Evolutionary conservation across 2,113 vertebrate species (phyloP), one percentile per base, ranked within the genome.

Genomic region (Pseudolaguvia tuberculata): DNA sequence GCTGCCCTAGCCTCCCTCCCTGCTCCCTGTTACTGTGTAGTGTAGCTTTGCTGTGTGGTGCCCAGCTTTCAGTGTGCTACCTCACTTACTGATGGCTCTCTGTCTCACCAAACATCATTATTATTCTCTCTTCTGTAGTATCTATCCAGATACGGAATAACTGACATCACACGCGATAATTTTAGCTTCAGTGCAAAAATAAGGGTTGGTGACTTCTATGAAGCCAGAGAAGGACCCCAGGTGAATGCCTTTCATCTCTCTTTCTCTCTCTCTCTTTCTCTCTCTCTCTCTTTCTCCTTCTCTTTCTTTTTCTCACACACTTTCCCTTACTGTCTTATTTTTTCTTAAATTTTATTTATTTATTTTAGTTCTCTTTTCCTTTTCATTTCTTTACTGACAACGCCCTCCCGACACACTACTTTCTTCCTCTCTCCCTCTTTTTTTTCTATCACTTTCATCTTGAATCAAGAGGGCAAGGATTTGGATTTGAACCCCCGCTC

Each of bases 161-260:
- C 92, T 93, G 94, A 95, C 95, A 93, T 98, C 94, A 94, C 95
- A 91, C 94, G 95, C 86, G 95, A 96, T 94, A 97, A 97, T 95
- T 99, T 99, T 94, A 98, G 96, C 95, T 98, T 99, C 95, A 97
- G 94, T 97, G 94, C 95, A 98, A 99, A 99, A 96, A 93, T 98
- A 96, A 96, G 94, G 94, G 94, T 98, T 95, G 96, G 96, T 96
- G 96, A 98, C 94, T 98, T 99, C 95, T 99, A 97, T 97, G 97
- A 98, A 98, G 94, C 96, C 94, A 98, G 96, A 98, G 95, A 97
- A 94, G 95, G 95, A 96, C 94, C 93, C 83, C 94, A 98, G 97
- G 95, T 98, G 96, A 92, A 87, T 90, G 87, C 84, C 88, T 91
- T 91, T 90, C 88, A 90, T 90, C 88, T 92, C 87, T 79, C 78